Percentiles rank a stretch among this genome's conserved stretches.
Evolutionary conservation across 1,140 invertebrate species (phyloP).

Genomic region (Drosophila kepulauana): DNA sequence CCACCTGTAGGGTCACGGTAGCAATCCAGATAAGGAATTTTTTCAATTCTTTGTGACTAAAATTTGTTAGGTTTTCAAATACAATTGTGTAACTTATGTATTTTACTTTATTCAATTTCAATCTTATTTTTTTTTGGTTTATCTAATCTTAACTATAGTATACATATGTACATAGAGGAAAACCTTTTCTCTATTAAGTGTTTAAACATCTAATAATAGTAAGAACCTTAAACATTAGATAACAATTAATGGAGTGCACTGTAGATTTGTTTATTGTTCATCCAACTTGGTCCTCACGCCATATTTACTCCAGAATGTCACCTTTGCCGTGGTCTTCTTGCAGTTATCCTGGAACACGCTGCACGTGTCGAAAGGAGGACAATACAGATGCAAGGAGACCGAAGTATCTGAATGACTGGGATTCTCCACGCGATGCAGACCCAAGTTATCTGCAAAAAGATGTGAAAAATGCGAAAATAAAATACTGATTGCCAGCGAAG

Average conservation of each 20-base stretch:
- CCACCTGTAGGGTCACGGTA: constrained; percentile 9
- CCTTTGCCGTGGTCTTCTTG: constrained; percentile 87
- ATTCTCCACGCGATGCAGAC: constrained; percentile 98
- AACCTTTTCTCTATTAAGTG: background rate
- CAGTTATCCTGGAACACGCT: constrained; percentile 96
- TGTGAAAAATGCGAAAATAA: background rate
- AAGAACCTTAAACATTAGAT: constrained; percentile 54
- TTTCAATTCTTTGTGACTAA: background rate
- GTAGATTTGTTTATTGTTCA: constrained; percentile 54
- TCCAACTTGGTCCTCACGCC: constrained; percentile 68
- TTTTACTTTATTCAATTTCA: background rate
- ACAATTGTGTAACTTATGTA: constrained; percentile 14
- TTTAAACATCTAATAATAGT: constrained; percentile 65
- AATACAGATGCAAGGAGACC: constrained; percentile 98
- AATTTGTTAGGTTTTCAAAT: constrained; percentile 14
- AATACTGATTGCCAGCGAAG: background rate
- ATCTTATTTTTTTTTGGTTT: constrained; percentile 58
- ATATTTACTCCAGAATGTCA: constrained; percentile 91
- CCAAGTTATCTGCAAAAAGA: constrained; percentile 91
- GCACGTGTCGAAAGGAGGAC: constrained; percentile 96
- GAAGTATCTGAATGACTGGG: constrained; percentile 94
- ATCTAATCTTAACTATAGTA: constrained; percentile 52
- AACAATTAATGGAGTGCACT: constrained; percentile 50
- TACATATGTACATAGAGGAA: constrained; percentile 23
- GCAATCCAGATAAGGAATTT: background rate